phyloP scores from a whole-genome alignment of 1,140 invertebrate species.

The Drosophila orena region DNA sequence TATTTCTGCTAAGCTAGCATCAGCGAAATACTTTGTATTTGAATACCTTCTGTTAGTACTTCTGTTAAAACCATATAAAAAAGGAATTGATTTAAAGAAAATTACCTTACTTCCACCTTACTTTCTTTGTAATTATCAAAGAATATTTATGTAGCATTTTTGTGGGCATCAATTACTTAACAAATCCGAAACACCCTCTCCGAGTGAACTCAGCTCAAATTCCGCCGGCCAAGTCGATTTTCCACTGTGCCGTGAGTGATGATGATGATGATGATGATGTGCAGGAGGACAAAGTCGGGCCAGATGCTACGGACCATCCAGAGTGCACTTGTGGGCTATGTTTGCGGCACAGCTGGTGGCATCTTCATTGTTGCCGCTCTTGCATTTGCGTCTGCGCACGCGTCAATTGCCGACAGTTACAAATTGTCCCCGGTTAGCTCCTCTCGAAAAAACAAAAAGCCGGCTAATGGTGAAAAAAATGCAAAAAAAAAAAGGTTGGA shows the following conservation, averaged over 20 bases:
- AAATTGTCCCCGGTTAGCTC: slow-evolving; percentile 65
- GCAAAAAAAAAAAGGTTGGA: slow-evolving; percentile 5
- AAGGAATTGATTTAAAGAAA: too few species aligned
- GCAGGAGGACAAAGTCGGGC: slow-evolving; percentile 40
- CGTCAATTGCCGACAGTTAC: slow-evolving; percentile 71
- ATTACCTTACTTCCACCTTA: too few species aligned
- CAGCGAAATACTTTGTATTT: too few species aligned
- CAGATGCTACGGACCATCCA: slow-evolving; percentile 27
- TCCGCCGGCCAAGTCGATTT: slow-evolving; percentile 16
- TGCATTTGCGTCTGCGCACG: slow-evolving; percentile 62
- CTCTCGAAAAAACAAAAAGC: slow-evolving; percentile 25
- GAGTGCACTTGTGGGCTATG: slow-evolving; percentile 48
- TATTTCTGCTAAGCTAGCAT: too few species aligned
- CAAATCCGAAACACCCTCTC: neutral
- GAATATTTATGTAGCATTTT: neutral
- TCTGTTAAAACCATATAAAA: too few species aligned
- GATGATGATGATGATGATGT: slow-evolving; percentile 46
- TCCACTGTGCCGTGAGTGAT: slow-evolving; percentile 22
- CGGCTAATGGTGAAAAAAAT: slow-evolving; percentile 56
- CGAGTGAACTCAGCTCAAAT: neutral
- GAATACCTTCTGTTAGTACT: too few species aligned
- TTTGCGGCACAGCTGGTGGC: slow-evolving; percentile 49
- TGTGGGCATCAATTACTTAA: too few species aligned
- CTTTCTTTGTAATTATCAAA: too few species aligned
- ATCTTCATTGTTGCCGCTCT: slow-evolving; percentile 42